Evolutionary conservation across 1,140 invertebrate species (phyloP), one percentile per base, ranked within the genome.

Genomic region (Batillaria attramentaria): DNA sequence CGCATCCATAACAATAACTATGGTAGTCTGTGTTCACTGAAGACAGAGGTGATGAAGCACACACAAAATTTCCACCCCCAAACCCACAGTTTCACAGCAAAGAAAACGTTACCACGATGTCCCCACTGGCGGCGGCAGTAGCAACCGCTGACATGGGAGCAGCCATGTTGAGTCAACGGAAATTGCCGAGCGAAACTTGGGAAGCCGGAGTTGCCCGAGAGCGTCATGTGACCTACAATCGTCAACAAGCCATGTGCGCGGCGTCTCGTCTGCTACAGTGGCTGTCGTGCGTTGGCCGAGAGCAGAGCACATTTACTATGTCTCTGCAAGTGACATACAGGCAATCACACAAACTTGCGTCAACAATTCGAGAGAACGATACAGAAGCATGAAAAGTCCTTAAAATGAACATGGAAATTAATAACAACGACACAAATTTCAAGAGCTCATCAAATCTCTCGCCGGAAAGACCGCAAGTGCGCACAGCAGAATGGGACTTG

Each of bases 121-220:
- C 83, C 42, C 84, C 82, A 57, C 79, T 85, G 35, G 83, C 84
- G 10, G 80, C 83, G 62, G 83, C 84, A 72, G 78, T 84, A 81
- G 68, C 42, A 70, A 70, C 68, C 20, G 20, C 13, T 13, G 24
- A 3, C 20, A 39, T 70, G 68, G 68, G n/a, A 70, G 68, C 68
- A 24, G 68, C 68, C 68, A 70, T 70, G 41, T 70, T 70, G 68
- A 31, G 16, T 8, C 6, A n/a, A 60, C 57, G 57, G 24, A 60
- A 60, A 24, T 31, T n/a, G 24, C 57, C 57, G 57, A 60, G 5
- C 24, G 24, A 60, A 60, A 50, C 10, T 24, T 50, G 24, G 46
- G 24, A 10, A 50, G 46, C 46, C 33, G 13, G 3, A 65, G n/a
- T 33, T 33, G n/a, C n/a, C n/a, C n/a, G n/a, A n/a, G n/a, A n/a